Base-by-base conservation (phyloP, 2,888 invertebrate species). In the Thelaira solivaga region DNA sequence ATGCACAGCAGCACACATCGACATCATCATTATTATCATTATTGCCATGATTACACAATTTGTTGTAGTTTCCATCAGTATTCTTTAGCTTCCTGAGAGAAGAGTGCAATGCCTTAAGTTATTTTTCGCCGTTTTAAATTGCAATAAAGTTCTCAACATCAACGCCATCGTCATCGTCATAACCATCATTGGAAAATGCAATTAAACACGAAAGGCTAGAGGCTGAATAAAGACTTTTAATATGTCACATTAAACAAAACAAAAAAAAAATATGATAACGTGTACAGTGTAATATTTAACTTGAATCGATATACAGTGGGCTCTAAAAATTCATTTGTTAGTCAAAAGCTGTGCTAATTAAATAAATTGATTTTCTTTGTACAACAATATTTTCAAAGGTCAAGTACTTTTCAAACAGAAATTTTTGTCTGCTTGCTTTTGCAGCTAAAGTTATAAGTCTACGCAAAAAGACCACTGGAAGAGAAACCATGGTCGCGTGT, bases 121-220 rank as follows among this genome's bases (percentile, higher is more conserved):
- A 74, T 74, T 65, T 78, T 78, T 74, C 53, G 57, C 74, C 69
- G 65, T 65, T 74, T 74, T 39, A 55, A 75, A 74, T 74, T 74
- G 61, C 64, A 69, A 78, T 78, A 55, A 69, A 74, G 55, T 55
- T 74, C 53, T 65, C 74, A 69, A 36, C 71, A 61, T 47, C 55
- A 67, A 43, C 47, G 53, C 36, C 47, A 61, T 65, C 41, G 31
- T 29, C 34, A 22, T 68, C 13, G 10, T 64, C 31, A 43, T 24
- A 83, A 83, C 84, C 82, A 84, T 85, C 84, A 84, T 83, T 86
- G 86, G 82, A 81, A 83, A 85, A 86, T 86, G 86, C 85, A 85
- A 85, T 85, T 85, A 85, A 85, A 84, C 84, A 83, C 82, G 85
- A 85, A 84, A 82, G 83, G 85, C 84, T 82, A 81, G 81, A 85